Base-by-base conservation (phyloP, 1,140 invertebrate genomes). In the Bilobella aurantiaca region DNA sequence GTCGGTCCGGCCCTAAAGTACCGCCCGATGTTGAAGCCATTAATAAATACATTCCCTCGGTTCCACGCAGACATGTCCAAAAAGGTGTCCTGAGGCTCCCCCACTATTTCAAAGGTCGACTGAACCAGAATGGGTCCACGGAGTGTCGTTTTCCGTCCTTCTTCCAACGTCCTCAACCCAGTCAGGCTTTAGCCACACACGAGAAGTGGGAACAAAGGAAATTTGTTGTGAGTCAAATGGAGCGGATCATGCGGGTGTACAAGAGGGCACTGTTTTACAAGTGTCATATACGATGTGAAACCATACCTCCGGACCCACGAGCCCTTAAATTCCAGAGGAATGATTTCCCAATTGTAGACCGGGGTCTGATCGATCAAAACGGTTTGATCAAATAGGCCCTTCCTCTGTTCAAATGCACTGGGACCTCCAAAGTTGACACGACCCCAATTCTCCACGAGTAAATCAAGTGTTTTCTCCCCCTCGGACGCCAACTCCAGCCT, bases 11-110 rank as follows among this genome's bases (percentile, higher is more conserved):
- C 69, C 61, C 71, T 74, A 25, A 72, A 73, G 31, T 70, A 70
- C 18, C 69, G 29, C 32, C 83, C 84, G 49, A 86, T 73, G 72
- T 85, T 82, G 70, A 84, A 82, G 2, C 82, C 83, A 77, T 86
- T 86, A 1, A 86, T 70, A 64, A 85, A 80, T 18, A 84, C 81
- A 61, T 84, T 75, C 2, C 85, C 85, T 76, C 79, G 80, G 25
- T 69, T 73, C 81, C 81, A 82, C 0, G 69, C 69, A 31, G 72
- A 34, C 69, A 75, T 74, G 68, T 80, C 77, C n/a, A 78, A 29
- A 60, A 73, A 78, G 1, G 77, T 78, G 71, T 78, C 77, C 16
- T 59, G 47, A 32, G 75, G 74, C 18, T 28, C 34, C 27, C 59
- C 70, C 29, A 47, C 47, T 5, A 77, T 61, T 16, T 61, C 23